Base-by-base conservation (phyloP, 2,113 vertebrate species). In the Callocephalon fimbriatum region DNA sequence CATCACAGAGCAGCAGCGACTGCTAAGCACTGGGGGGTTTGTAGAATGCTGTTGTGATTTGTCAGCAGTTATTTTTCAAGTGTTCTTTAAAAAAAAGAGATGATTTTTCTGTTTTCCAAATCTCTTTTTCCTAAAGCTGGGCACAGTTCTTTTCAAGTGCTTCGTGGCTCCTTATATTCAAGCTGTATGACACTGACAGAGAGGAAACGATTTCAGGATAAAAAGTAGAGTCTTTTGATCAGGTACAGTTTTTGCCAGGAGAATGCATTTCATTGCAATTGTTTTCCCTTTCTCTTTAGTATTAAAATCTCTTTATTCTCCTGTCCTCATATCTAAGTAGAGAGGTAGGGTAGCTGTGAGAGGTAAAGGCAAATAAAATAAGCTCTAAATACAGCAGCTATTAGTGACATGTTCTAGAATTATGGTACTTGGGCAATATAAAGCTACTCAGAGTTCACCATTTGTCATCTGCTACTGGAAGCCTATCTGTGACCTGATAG, bases 31-130 rank as follows among this genome's bases (percentile, higher is more conserved):
- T 12, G 38, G 6, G 32, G 1, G 51, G 62, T 66, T 66, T 65
- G 51, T 58, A 83, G 45, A 50, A 44, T 88, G 65, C 53, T 89
- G 20, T 75, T 93, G 73, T 76, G 35, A 77, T 76, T 82, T 92
- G 85, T 88, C 77, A 90, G 84, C 93, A 78, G 68, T 74, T 96
- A 51, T 79, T 92, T 89, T 50, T 78, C 61, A 80, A 86, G 47
- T 21, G 40, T 54, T 95, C 32, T 80, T 82, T 44, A 18, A 58
- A 71, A 84, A 81, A 65, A 86, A 29, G 0, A 44, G 10, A 53
- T 38, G 0, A 40, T 72, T 92, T 83, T 88, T 68, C 45, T 87
- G 26, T 94, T 96, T 88, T 81, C 29, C 3, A 20, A 37, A 26
- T 63, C 11, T 47, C 5, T 35, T 54, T 72, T 78, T 12, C 3